These are phyloP conservation scores for Parotocinclus haroldoi DNA, from an alignment of 2,797 vertebrate genomes.

Conservation along the genomic window DNA sequence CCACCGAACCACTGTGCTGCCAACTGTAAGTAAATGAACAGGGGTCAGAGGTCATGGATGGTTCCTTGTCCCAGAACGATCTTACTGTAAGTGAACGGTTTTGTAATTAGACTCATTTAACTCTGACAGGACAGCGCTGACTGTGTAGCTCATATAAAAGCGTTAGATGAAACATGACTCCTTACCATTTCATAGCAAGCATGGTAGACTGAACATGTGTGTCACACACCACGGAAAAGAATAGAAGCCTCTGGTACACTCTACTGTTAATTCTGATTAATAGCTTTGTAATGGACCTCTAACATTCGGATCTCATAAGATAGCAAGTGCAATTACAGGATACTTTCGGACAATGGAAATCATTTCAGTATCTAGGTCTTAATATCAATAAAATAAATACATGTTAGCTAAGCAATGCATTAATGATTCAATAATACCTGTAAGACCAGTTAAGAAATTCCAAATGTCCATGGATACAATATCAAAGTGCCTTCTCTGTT, in stretches of 20 bases:
- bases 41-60: too few relatives aligned
- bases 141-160: background rate
- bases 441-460: slow-evolving; percentile 27
- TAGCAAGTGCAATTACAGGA: background rate
- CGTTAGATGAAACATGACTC: too few relatives aligned
- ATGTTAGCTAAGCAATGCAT: slow-evolving; percentile 46
- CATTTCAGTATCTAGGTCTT: slow-evolving; percentile 20
- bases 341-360: background rate
- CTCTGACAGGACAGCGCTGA: background rate
- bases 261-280: background rate
- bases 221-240: too few relatives aligned
- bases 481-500: slow-evolving; percentile 74
- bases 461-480: slow-evolving; percentile 56
- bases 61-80: too few relatives aligned
- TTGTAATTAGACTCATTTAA: too few relatives aligned
- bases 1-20: too few relatives aligned
- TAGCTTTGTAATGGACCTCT: background rate
- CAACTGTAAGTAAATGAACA: too few relatives aligned
- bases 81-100: too few relatives aligned
- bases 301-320: too few relatives aligned
- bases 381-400: slow-evolving; percentile 25
- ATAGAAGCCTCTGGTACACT: too few relatives aligned
- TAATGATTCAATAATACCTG: slow-evolving; percentile 54
- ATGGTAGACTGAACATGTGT: too few relatives aligned
- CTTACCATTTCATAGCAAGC: too few relatives aligned